phyloP scores from a whole-genome alignment of 1,140 invertebrate genomes.

The Alviniconcha marisindica region DNA sequence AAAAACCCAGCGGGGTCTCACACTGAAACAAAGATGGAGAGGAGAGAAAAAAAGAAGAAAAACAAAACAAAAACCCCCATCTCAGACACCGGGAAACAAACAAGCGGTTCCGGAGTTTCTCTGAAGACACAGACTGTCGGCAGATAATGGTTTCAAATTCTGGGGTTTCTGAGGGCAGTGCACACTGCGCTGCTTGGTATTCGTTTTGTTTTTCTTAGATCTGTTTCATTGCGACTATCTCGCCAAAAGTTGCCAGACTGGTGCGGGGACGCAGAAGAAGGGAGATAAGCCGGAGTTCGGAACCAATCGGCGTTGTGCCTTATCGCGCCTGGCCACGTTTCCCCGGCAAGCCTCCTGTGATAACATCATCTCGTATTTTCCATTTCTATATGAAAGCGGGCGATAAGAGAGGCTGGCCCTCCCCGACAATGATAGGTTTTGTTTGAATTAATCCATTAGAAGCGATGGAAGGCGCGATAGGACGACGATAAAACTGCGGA shows the following conservation, averaged over 20 bases:
- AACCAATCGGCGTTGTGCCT: slow-evolving; percentile 46
- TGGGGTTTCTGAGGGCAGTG: slow-evolving; percentile 30
- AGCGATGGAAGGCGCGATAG: slow-evolving; percentile 52
- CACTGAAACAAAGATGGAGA: slow-evolving; percentile 4
- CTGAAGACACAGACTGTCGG: slow-evolving; percentile 28
- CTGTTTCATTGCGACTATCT: slow-evolving; percentile 44
- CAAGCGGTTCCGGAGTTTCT: slow-evolving; percentile 22
- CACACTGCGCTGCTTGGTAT: slow-evolving; percentile 28
- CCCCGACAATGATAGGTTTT: slow-evolving; percentile 59
- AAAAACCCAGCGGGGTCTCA: not conserved
- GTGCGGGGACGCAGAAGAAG: slow-evolving; percentile 38
- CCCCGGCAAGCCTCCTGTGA: slow-evolving; percentile 44
- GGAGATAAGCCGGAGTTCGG: slow-evolving; percentile 38
- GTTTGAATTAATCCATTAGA: slow-evolving; percentile 65
- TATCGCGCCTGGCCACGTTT: slow-evolving; percentile 52
- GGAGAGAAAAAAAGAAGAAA: not conserved
- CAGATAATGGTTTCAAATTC: slow-evolving; percentile 41
- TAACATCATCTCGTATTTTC: slow-evolving; percentile 58
- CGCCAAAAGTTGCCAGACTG: slow-evolving; percentile 32
- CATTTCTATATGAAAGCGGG: slow-evolving; percentile 60
- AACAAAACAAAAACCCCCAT: no score
- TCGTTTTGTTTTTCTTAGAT: slow-evolving; percentile 46
- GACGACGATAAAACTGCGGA: slow-evolving; percentile 53
- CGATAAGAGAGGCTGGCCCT: slow-evolving; percentile 53
- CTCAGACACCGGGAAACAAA: slow-evolving; percentile 22